A percentile compares a stretch with the other conserved stretches of the same genome.
Conservation (phyloP, 2,888 invertebrate species). For the Cyrtodaria siliqua region DNA sequence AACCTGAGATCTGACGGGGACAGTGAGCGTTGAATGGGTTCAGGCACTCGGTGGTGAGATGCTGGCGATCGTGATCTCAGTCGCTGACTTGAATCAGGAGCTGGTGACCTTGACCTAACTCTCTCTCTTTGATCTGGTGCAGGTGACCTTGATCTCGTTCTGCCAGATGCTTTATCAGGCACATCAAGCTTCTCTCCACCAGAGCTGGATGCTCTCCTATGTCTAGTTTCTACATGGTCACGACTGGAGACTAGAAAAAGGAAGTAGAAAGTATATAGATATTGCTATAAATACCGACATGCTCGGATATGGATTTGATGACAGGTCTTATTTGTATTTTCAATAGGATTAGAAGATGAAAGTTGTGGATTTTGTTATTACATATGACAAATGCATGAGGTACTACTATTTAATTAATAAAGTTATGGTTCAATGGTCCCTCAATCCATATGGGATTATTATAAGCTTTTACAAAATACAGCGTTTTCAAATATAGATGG, state of each 20-base stretch:
- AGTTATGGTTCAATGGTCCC: too few relatives aligned
- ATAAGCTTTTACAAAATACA: too few relatives aligned
- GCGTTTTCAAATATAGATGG: too few relatives aligned
- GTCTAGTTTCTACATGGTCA: conserved; percentile 66
- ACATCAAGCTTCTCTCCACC: conserved; percentile 77
- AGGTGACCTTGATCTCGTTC: conserved; percentile 77
- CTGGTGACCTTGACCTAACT: conserved; percentile 80
- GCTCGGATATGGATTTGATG: too few relatives aligned
- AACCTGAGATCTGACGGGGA: conserved; percentile 91
- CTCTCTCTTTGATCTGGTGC: conserved; percentile 71
- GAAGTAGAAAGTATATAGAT: background rate
- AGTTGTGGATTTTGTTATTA: too few relatives aligned
- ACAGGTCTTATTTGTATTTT: too few relatives aligned
- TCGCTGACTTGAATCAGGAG: conserved; percentile 56
- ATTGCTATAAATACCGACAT: too few relatives aligned
- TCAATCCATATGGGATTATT: too few relatives aligned
- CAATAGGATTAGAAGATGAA: too few relatives aligned
- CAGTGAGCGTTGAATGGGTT: conserved; percentile 89
- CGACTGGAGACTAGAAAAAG: conserved; percentile 67
- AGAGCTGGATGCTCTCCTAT: conserved; percentile 62
- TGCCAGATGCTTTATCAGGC: conserved; percentile 63
- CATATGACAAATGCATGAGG: too few relatives aligned
- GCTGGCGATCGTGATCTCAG: conserved; percentile 78
- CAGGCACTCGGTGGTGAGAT: conserved; percentile 78
- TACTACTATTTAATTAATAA: too few relatives aligned